Conservation (phyloP, 2,888 invertebrate genomes). For the Melipona bicolor region DNA sequence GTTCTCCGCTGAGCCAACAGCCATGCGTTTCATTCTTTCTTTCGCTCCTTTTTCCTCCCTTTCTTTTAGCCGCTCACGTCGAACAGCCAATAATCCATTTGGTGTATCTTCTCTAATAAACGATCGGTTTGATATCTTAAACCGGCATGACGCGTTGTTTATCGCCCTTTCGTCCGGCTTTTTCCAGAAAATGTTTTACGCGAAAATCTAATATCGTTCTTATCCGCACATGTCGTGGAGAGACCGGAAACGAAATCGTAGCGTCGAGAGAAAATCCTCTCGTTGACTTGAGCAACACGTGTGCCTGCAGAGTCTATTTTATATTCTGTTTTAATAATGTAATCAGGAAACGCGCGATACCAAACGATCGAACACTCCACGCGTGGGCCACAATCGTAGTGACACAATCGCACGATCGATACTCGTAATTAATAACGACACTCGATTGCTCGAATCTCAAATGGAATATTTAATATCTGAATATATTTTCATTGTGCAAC, state of each 20-base stretch:
- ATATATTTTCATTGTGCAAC: background rate
- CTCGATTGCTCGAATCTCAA: background rate
- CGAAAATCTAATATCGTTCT: constrained; percentile 73
- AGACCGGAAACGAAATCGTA: constrained; percentile 47
- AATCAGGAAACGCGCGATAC: constrained; percentile 34
- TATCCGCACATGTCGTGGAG: constrained; percentile 56
- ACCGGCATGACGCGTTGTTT: constrained; percentile 67
- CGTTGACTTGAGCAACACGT: constrained; percentile 23
- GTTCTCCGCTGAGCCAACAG: background rate
- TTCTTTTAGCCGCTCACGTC: constrained; percentile 10
- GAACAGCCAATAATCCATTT: constrained; percentile 59
- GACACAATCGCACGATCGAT: background rate
- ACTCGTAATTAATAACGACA: background rate
- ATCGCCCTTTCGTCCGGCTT: constrained; percentile 64
- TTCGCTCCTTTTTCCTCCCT: background rate
- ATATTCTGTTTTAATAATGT: constrained; percentile 55
- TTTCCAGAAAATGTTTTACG: constrained; percentile 57
- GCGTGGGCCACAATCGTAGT: background rate
- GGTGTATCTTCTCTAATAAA: constrained; percentile 36
- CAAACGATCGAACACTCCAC: background rate
- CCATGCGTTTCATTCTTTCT: background rate
- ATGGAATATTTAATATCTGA: background rate
- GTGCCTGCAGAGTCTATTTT: constrained; percentile 9
- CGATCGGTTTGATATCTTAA: constrained; percentile 65
- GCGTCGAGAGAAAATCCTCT: constrained; percentile 54